Evolutionary conservation across 2,113 vertebrate species (phyloP), one percentile per base, ranked within the genome.

Genomic region (Gallinago jamesoni): DNA sequence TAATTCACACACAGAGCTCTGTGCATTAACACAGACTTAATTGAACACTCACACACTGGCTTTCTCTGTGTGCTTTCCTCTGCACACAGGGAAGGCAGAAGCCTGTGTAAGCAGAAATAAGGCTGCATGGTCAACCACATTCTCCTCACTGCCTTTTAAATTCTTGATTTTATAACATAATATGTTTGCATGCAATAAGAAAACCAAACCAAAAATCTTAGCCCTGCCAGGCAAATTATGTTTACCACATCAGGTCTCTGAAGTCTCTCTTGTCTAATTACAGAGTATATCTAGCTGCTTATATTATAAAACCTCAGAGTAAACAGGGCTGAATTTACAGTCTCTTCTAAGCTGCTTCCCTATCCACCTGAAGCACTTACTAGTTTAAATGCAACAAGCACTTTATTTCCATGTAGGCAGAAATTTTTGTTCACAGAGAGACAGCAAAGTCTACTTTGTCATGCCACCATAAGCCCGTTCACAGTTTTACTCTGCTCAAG

Each of bases 221-320:
- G 59, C 33, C 37, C 31, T 73, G 53, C 12, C 53, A 90, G 62
- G 43, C 75, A 79, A 79, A 80, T 39, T 87, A 62, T 21, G 9
- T 50, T 81, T 56, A 89, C 37, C 20, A 27, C 33, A 47, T 47
- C 9, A 64, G 7, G 35, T 43, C 57, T 91, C 62, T 59, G 27
- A 78, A 82, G 62, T 21, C 48, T 83, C 53, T 73, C 59, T 11
- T 45, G 5, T 12, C 23, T 73, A 94, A 88, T 53, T 85, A 62
- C 2, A 1, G 55, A 79, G 18, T 39, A 20, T 47, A 87, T 68
- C 27, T 75, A 91, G 48, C 48, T 79, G 84, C 50, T 94, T 11
- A 50, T 50, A 41, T 53, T n/a, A 25, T 47, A 93, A 93, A 94
- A 93, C 72, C 90, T 69, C 92, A 73, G 39, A 28, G 59, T 45